Percentiles rank a stretch among this genome's conserved stretches.
These are phyloP conservation scores for Lysandra coridon DNA, from an alignment of 2,888 invertebrate genomes.

Conservation along the genomic window DNA sequence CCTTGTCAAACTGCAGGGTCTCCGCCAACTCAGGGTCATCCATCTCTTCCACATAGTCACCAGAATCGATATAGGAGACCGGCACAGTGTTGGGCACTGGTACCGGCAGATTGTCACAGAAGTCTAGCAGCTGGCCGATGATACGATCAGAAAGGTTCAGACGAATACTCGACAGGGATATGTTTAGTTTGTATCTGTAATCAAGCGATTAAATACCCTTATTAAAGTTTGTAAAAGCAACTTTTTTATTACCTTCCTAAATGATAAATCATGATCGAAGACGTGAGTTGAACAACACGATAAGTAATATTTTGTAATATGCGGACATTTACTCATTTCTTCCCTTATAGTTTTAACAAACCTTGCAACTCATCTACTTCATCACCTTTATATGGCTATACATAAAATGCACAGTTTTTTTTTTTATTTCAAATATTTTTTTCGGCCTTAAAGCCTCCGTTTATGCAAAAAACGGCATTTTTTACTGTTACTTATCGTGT, in stretches of 20 bases:
- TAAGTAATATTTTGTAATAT: no score
- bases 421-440: no score
- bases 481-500: no score
- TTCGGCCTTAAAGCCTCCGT: no score
- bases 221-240: neutral
- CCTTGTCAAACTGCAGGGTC: constrained; percentile 55
- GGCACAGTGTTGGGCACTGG: constrained; percentile 74
- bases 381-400: no score
- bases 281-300: no score
- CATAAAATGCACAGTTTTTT: no score
- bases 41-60: constrained; percentile 61
- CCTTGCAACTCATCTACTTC: no score
- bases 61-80: constrained; percentile 70
- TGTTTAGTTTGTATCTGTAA: constrained; percentile 87
- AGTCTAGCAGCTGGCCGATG: constrained; percentile 83
- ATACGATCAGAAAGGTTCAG: constrained; percentile 88
- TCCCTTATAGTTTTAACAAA: no score
- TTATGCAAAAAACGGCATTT: no score
- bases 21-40: constrained; percentile 59
- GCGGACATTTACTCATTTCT: no score
- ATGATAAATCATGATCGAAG: neutral
- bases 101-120: constrained; percentile 72
- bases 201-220: neutral
- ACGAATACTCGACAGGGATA: constrained; percentile 85
- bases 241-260: no score